Base-by-base conservation (phyloP, 2,113 vertebrate genomes). In the Otocyon megalotis region DNA sequence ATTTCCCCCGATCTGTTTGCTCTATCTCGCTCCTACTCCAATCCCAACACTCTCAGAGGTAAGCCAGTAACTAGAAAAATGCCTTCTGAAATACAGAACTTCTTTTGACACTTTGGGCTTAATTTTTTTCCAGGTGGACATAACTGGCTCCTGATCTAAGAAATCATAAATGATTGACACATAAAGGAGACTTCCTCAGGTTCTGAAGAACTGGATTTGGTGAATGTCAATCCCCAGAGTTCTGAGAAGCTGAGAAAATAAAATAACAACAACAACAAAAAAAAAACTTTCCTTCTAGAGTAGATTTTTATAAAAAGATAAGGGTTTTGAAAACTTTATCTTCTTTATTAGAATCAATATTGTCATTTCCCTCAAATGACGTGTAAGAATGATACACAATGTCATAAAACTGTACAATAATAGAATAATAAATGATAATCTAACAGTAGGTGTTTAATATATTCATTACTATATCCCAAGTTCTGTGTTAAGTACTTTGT, bases 121-220 rank as follows among this genome's bases (percentile, higher is more conserved):
- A 14, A 15, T 92, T 98, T 65, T 2, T 82, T 98, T 98, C 97
- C 97, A 98, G 98, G 86, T 96, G 80, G 98, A 98, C 71, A 98
- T 98, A 95, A 98, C 97, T 85, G 97, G 94, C 94, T 98, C 98
- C 96, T 98, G 98, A 98, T 86, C 96, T 88, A 43, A 95, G 76
- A 97, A 87, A 65, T 54, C 28, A 20, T 20, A 83, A 56, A 26
- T 72, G 37, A 72, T 0, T 32, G 32, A n/a, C 3, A 43, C n/a
- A 17, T 3, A 8, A 50, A 62, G 22, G 65, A 58, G n/a, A 43
- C 15, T 28, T 62, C 15, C 58, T 43, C 30, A 5, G 19, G 12
- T 82, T 92, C 79, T 43, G 48, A 76, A 95, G 72, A 35, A 90
- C 88, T 82, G n/a, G 37, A 97, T 92, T 62, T 85, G n/a, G 67